Percentiles rank a stretch among this genome's conserved stretches.
Evolutionary conservation across 2,113 vertebrate species (phyloP).

Genomic region (Cephalopterus ornatus): DNA sequence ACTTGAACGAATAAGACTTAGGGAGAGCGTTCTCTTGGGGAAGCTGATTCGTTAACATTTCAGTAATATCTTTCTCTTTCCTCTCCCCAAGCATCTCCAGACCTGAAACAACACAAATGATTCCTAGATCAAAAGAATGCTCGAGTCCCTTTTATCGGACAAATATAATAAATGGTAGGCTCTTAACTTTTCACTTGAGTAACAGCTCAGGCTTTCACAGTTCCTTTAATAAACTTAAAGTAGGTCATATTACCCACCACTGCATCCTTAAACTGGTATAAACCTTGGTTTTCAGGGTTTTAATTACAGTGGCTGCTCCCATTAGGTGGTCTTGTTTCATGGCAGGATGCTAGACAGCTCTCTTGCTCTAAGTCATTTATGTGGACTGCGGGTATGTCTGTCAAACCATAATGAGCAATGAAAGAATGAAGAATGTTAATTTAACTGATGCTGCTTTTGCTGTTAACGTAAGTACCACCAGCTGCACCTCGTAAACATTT

Average conservation of each 20-base stretch:
- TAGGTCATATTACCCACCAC: slow-evolving; percentile 55
- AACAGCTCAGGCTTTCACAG: background rate
- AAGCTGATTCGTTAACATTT: slow-evolving; percentile 54
- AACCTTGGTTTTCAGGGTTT: slow-evolving; percentile 64
- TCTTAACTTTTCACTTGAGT: slow-evolving; percentile 20
- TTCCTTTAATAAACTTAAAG: slow-evolving; percentile 54
- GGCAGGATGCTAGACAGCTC: slow-evolving; percentile 60
- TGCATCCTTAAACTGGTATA: slow-evolving; percentile 59
- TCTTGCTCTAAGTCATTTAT: slow-evolving; percentile 65
- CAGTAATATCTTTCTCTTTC: slow-evolving; percentile 15
- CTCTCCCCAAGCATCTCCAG: background rate
- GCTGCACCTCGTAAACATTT: slow-evolving; percentile 70
- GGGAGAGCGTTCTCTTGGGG: background rate
- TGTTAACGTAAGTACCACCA: slow-evolving; percentile 72
- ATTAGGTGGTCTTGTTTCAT: slow-evolving; percentile 68
- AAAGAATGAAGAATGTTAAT: slow-evolving; percentile 76
- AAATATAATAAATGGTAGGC: background rate
- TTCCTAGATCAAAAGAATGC: background rate
- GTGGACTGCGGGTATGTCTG: slow-evolving; percentile 68
- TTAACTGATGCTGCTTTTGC: slow-evolving; percentile 69
- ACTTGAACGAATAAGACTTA: slow-evolving; percentile 26
- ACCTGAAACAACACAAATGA: slow-evolving; percentile 51
- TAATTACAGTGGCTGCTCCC: slow-evolving; percentile 69
- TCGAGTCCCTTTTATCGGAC: slow-evolving; percentile 5
- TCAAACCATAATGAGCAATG: slow-evolving; percentile 68